phyloP scores from a whole-genome alignment of 2,113 vertebrate species.

The Argyrosomus japonicus region DNA sequence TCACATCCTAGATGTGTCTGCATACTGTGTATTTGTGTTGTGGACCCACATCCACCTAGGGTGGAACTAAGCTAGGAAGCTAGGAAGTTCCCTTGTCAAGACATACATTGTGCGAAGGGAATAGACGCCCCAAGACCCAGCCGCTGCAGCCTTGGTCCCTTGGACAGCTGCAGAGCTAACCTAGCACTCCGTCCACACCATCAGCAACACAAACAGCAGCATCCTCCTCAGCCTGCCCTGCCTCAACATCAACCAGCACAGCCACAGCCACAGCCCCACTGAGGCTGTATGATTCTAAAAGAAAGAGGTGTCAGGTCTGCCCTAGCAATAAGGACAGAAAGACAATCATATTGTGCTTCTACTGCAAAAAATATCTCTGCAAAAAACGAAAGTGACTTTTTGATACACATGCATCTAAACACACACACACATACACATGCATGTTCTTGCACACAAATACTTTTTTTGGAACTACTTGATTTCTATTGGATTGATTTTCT shows the following conservation, averaged over 20 bases:
- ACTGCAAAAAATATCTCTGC: too few species aligned
- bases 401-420: too few species aligned
- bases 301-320: neutral
- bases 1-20: neutral
- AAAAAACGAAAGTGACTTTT: too few species aligned
- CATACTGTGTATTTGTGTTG: neutral
- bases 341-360: neutral
- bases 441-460: too few species aligned
- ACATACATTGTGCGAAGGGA: neutral
- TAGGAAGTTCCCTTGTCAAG: neutral
- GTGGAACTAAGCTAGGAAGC: neutral
- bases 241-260: neutral
- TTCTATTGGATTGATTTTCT: too few species aligned
- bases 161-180: constrained; percentile 31
- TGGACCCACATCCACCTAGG: constrained; percentile 1
- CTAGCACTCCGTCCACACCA: too few species aligned
- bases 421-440: too few species aligned
- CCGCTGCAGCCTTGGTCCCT: constrained; percentile 1
- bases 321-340: neutral
- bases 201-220: too few species aligned
- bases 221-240: constrained; percentile 17
- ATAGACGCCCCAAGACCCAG: neutral
- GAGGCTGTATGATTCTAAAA: neutral
- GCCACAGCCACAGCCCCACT: neutral
- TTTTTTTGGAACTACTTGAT: too few species aligned